Conservation (phyloP, 2,888 invertebrate species). For the Bembecia ichneumoniformis region DNA sequence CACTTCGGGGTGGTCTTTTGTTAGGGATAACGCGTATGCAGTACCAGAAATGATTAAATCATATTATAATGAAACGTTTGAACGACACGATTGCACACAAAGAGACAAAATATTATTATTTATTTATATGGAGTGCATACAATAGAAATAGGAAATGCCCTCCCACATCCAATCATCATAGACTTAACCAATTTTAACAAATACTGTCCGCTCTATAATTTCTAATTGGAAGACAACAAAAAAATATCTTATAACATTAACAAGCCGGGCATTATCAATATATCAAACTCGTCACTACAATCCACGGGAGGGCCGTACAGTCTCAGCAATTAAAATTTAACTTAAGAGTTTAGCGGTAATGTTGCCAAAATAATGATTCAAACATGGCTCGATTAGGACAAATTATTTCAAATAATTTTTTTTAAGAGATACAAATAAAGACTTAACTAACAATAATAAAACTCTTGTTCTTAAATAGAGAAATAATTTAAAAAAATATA, state of each 20-base stretch:
- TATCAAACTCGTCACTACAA: constrained; percentile 3
- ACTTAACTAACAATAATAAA: no score
- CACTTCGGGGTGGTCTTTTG: no score
- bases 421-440: no score
- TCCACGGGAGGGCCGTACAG: constrained; percentile 28
- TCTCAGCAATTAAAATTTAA: constrained; percentile 23
- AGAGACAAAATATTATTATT: not conserved
- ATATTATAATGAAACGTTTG: not conserved
- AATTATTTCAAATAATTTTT: no score
- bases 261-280: constrained; percentile 1
- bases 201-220: constrained; percentile 35
- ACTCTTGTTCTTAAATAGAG: no score
- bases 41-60: no score
- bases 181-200: constrained; percentile 40
- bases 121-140: constrained; percentile 50
- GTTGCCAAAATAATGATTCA: constrained; percentile 21
- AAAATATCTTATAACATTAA: constrained; percentile 12
- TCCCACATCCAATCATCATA: constrained; percentile 34
- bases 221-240: constrained; percentile 35
- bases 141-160: constrained; percentile 62
- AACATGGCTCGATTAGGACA: no score
- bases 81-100: constrained; percentile 16
- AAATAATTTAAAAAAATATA: constrained; percentile 3
- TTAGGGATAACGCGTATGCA: no score
- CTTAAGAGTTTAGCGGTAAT: constrained; percentile 22